Base-by-base conservation (phyloP, 2,888 invertebrate species). In the Drosophila monieri region DNA sequence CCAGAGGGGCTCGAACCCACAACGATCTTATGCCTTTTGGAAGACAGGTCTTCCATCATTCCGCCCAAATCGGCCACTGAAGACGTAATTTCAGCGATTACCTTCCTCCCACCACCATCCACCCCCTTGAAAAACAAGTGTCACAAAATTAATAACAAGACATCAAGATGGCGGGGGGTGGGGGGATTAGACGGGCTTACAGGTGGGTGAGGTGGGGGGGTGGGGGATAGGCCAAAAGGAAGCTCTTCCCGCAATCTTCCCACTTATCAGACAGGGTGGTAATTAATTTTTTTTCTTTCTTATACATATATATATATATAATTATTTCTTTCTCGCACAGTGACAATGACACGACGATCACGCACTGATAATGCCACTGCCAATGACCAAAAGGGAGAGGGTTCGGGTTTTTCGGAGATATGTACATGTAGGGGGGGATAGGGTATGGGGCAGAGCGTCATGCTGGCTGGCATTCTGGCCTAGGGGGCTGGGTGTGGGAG, bases 341-440 rank as follows among this genome's bases (percentile, higher is more conserved):
- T 88, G 70, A 68, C 65, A 73, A 78, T 53, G 73, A 61, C 66
- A 72, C 15, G 73, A 67, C 67, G 81, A 81, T 88, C 81, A 66
- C 51, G 74, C 80, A 73, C 64, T 71, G 88, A 81, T 81, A 85
- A 56, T 69, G 73, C 35, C 68, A 62, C 53, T 43, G 73, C 53
- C 68, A 49, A 44, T 68, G 72, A 10, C 47, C 58, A 23, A 37
- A 27, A 10, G n/a, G 43, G 43, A 14, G 9, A 15, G 39, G 21
- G 51, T 10, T 51, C 18, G 2, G 18, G 18, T 12, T 21, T 14
- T 32, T 15, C 18, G 8, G 18, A 18, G 1, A 10, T 9, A 2
- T 12, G n/a, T 14, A 39, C 15, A 10, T 41, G 18, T 46, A 15
- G 15, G 4, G 32, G 23, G 10, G 23, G 8, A 32, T 8, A 10